A percentile compares a stretch with the other conserved stretches of the same genome.
Conservation (phyloP, 1,140 invertebrate species). For the Tetragonula clypearis region DNA sequence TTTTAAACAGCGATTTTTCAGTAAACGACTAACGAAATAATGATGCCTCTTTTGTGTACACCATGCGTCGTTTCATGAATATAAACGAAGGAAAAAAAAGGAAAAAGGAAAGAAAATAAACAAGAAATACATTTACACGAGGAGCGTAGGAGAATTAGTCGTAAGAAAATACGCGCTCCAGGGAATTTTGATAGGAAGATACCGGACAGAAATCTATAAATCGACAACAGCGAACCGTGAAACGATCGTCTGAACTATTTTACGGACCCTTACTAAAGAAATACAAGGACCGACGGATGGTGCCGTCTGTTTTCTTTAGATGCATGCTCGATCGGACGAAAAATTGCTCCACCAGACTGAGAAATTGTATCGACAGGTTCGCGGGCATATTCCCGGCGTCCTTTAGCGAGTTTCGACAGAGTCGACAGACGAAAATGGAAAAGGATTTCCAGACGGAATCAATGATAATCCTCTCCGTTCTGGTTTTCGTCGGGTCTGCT, state of each 20-base stretch:
- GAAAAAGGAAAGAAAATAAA: too few species aligned
- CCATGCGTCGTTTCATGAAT: not conserved
- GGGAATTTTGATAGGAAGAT: conserved; percentile 1
- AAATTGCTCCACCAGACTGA: conserved; percentile 35
- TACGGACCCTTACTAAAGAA: not conserved
- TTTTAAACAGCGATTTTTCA: not conserved
- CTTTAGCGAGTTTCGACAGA: not conserved
- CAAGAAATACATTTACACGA: conserved; percentile 5
- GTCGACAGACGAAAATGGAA: conserved; percentile 15
- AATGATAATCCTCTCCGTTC: not conserved
- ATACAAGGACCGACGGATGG: not conserved
- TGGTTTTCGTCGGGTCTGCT: too few species aligned
- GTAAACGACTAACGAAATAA: not conserved
- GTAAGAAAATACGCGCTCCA: too few species aligned
- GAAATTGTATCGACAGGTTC: conserved; percentile 47
- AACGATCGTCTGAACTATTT: conserved; percentile 11
- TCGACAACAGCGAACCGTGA: not conserved
- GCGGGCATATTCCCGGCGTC: not conserved
- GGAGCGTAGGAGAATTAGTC: not conserved
- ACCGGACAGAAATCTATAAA: not conserved
- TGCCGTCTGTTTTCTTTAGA: conserved; percentile 31
- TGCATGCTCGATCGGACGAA: conserved; percentile 37
- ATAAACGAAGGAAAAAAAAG: not conserved
- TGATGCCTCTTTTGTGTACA: not conserved
- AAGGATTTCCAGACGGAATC: conserved; percentile 3